A percentile compares a stretch with the other conserved stretches of the same genome.
These are phyloP conservation scores for Fulica atra DNA, from an alignment of 2,113 vertebrate species.

Conservation along the genomic window DNA sequence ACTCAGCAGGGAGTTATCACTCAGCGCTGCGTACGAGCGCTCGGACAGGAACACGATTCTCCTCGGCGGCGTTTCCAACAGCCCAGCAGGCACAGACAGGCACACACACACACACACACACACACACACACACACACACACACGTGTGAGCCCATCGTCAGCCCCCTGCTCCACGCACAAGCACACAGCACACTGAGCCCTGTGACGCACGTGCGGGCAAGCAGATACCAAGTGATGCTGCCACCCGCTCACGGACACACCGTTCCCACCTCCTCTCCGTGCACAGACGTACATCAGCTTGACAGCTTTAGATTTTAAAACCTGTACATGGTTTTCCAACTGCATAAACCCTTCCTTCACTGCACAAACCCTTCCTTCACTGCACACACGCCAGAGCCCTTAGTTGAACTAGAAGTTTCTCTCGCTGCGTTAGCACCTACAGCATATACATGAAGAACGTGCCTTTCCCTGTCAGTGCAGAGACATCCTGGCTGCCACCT, in stretches of 20 bases:
- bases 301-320: background rate
- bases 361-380: background rate
- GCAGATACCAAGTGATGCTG: background rate
- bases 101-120: background rate
- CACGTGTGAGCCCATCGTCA: no score
- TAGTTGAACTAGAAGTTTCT: background rate
- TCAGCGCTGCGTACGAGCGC: fast-evolving
- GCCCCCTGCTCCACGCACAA: no score
- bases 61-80: background rate
- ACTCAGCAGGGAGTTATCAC: background rate
- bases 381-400: background rate
- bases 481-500: background rate
- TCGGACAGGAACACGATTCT: background rate
- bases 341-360: background rate
- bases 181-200: background rate
- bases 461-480: background rate
- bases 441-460: background rate
- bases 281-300: background rate
- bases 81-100: background rate
- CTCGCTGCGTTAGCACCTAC: background rate
- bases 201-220: fast-evolving
- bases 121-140: no score
- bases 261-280: background rate
- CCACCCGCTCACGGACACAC: fast-evolving
- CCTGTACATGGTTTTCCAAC: fast-evolving